phyloP scores from a whole-genome alignment of 2,888 invertebrate species.

The Apodemia zela region DNA sequence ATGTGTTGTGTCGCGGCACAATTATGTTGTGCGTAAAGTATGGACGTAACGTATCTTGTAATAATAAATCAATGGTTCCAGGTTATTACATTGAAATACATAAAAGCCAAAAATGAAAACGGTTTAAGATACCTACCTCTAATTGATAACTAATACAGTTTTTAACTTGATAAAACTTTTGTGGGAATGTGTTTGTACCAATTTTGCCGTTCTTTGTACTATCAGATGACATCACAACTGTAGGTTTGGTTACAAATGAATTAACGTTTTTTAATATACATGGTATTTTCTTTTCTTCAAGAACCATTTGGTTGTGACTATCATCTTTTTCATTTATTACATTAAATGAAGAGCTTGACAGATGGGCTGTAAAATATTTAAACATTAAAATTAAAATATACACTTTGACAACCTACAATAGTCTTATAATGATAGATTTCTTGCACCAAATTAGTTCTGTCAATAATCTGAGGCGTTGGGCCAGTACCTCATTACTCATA shows the following conservation, averaged over 20 bases:
- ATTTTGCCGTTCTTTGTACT: slow-evolving; percentile 54
- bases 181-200: slow-evolving; percentile 50
- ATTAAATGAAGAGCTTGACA: slow-evolving; percentile 55
- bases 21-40: too few relatives aligned
- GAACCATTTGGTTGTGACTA: slow-evolving; percentile 45
- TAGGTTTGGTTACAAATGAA: slow-evolving; percentile 35
- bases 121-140: slow-evolving; percentile 41
- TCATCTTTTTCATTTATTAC: slow-evolving; percentile 63
- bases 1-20: too few relatives aligned
- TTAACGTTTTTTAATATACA: slow-evolving; percentile 48
- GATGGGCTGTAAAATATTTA: neutral
- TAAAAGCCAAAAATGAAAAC: neutral
- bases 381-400: too few relatives aligned
- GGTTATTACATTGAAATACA: neutral
- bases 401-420: too few relatives aligned
- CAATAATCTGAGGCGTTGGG: too few relatives aligned
- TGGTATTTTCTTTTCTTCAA: slow-evolving; percentile 54
- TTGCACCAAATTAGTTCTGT: too few relatives aligned
- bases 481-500: too few relatives aligned
- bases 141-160: slow-evolving; percentile 41
- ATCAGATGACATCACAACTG: slow-evolving; percentile 45
- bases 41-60: too few relatives aligned
- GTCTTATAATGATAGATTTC: too few relatives aligned
- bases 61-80: too few relatives aligned
- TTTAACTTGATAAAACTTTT: slow-evolving; percentile 39